Base-by-base conservation (phyloP, 2,797 vertebrate genomes). In the Acanthurus tractus region DNA sequence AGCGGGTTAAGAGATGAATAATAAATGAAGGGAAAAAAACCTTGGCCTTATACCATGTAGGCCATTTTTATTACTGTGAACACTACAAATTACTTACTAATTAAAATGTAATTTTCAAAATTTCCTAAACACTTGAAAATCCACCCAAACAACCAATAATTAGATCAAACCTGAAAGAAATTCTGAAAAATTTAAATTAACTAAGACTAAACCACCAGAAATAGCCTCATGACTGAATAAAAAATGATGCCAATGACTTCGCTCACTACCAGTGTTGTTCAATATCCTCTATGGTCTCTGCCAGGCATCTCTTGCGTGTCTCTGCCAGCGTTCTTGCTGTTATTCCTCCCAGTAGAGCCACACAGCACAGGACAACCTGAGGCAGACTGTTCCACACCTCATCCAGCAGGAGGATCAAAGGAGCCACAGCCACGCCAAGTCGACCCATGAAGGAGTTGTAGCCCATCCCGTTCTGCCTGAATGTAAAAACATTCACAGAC, bases 221-320 rank as follows among this genome's bases (percentile, higher is more conserved):
- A 40, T 40, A 40, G 10, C 38, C 38, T 40, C 8, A 40, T 3
- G 38, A 44, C 13, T 13, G 12, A 44, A 13, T 44, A 13, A 44
- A 50, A 9, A 50, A 11, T 57, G 29, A 36, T 15, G 8, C 0
- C 20, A 22, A 13, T 11, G n/a, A 20, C 7, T 2, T 7, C 23
- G 2, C 58, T 54, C 14, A 18, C 72, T 77, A 23, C 62, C 20
- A 18, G 1, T 67, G 62, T 58, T 88, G 74, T 85, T 98, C 96
- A 0, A 97, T 40, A 3, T 98, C 96, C 74, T 97, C 95, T 6
- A 98, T 96, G 52, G 96, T 96, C 84, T 99, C 96, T 0, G 96
- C 96, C 14, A 99, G 93, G 66, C 83, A 91, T 4, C 40, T 18
- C 25, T 91, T 82, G 65, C 88, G 88, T 0, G 97, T 98, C 90